A percentile compares a stretch with the other conserved stretches of the same genome.
Evolutionary conservation across 2,888 invertebrate genomes (phyloP).

Genomic region (Gonocerus acuteangulatus): DNA sequence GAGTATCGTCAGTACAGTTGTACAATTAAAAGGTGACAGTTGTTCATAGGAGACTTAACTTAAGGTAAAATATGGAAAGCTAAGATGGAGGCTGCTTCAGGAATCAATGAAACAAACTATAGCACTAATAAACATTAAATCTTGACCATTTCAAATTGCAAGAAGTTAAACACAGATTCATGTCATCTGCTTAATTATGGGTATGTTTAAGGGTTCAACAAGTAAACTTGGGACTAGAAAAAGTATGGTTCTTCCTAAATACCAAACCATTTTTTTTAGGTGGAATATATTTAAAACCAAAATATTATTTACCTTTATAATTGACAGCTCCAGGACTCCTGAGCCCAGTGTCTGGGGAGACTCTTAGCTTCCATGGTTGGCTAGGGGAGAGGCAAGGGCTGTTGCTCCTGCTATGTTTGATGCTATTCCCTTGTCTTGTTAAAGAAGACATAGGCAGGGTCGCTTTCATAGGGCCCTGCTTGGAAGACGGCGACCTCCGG

Average conservation of each 20-base stretch:
- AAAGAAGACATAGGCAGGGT: conserved; percentile 68
- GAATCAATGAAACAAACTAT: conserved; percentile 19
- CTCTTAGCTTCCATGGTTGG: conserved; percentile 56
- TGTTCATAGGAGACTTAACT: too few relatives aligned
- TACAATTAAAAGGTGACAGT: too few relatives aligned
- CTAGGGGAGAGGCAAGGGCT: conserved; percentile 62
- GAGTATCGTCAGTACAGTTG: too few relatives aligned
- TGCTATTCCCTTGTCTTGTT: conserved; percentile 56
- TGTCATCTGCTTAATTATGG: too few relatives aligned
- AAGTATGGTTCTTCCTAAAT: too few relatives aligned
- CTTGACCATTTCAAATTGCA: too few relatives aligned
- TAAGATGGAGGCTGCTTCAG: conserved; percentile 15
- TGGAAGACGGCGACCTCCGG: conserved; percentile 55
- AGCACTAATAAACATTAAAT: background rate
- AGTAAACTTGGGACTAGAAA: too few relatives aligned
- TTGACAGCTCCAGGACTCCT: conserved; percentile 65
- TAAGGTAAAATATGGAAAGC: background rate
- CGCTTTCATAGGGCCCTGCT: conserved; percentile 65
- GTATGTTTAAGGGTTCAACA: too few relatives aligned
- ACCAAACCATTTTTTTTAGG: too few relatives aligned
- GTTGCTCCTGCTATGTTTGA: conserved; percentile 49
- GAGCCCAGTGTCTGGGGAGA: conserved; percentile 61
- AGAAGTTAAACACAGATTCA: too few relatives aligned
- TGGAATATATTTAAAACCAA: too few relatives aligned
- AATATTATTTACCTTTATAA: conserved; percentile 56